phyloP scores from a whole-genome alignment of 1,140 invertebrate species.

The Anastrepha obliqua region DNA sequence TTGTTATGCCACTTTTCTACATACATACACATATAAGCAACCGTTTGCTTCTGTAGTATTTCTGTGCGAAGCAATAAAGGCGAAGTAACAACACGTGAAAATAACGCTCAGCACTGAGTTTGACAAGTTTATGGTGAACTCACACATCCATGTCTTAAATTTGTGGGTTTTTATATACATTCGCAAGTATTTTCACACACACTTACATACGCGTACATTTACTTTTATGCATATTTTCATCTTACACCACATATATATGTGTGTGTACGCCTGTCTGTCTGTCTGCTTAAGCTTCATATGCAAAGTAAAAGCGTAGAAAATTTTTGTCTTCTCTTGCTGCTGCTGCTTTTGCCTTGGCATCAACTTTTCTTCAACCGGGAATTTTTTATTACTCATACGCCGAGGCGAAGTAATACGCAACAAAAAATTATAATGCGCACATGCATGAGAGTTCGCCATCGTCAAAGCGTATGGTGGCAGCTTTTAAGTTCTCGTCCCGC shows the following conservation, averaged over 20 bases:
- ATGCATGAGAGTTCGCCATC: neutral
- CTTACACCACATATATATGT: neutral
- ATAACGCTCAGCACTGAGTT: neutral
- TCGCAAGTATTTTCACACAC: neutral
- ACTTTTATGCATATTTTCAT: neutral
- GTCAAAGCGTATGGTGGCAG: neutral
- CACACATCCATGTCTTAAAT: neutral
- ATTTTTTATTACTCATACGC: constrained; percentile 44
- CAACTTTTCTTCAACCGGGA: constrained; percentile 25
- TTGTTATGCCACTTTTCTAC: neutral
- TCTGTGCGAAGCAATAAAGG: neutral
- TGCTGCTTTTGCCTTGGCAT: neutral
- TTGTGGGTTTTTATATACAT: neutral
- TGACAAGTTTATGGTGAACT: constrained; percentile 18
- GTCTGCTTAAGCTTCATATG: constrained; percentile 20
- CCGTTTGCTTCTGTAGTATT: constrained; percentile 18
- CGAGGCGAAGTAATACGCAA: neutral
- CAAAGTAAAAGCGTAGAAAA: constrained; percentile 37
- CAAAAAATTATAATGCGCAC: neutral
- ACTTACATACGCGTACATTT: neutral
- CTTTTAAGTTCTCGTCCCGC: neutral
- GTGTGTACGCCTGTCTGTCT: neutral
- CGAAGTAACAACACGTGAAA: neutral
- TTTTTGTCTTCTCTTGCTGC: neutral
- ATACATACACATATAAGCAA: neutral